Base-by-base conservation (phyloP, 2,113 vertebrate species). In the Dipodomys ordii region DNA sequence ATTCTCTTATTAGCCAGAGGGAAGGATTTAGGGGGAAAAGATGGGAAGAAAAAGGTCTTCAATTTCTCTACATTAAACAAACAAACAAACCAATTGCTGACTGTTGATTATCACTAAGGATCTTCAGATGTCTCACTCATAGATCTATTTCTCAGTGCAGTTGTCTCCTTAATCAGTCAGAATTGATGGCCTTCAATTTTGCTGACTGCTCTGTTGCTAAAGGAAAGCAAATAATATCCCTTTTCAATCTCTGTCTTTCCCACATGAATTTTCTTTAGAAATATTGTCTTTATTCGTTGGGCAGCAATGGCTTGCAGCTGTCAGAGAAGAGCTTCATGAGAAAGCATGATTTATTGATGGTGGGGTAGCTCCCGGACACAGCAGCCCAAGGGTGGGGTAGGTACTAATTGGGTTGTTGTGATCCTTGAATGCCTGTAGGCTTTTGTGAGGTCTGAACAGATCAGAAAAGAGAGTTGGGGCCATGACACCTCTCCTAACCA, bases 331-430 rank as follows among this genome's bases (percentile, higher is more conserved):
- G 65, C 80, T 85, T 93, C 78, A 3, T 1, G 72, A 91, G 11
- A n/a, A 16, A 78, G 28, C 28, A 39, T 95, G 96, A 96, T 95
- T 96, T 97, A 97, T 82, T 68, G 94, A 79, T 67, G 81, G 25
- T 74, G 23, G 44, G 39, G 78, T 0, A 22, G 46, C 77, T 30
- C 35, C 1, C 22, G 72, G 74, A 93, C 30, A 57, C 77, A 69
- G 83, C 18, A 28, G 39, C 46, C 87, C 73, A 20, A 49, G 90
- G 73, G 32, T 90, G 69, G 88, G 77, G 64, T 91, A 80, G 94
- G 81, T 76, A 78, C 95, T 97, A 95, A 96, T 95, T 92, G 94
- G 93, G 69, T 85, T 81, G 25, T 62, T 94, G 94, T 93, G 91
- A 92, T 94, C 91, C 67, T 89, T 7, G 44, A 39, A 2, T 53